Evolutionary conservation across 23 tunicate species (phyloP).

Genomic region (Ciona savignyi): DNA sequence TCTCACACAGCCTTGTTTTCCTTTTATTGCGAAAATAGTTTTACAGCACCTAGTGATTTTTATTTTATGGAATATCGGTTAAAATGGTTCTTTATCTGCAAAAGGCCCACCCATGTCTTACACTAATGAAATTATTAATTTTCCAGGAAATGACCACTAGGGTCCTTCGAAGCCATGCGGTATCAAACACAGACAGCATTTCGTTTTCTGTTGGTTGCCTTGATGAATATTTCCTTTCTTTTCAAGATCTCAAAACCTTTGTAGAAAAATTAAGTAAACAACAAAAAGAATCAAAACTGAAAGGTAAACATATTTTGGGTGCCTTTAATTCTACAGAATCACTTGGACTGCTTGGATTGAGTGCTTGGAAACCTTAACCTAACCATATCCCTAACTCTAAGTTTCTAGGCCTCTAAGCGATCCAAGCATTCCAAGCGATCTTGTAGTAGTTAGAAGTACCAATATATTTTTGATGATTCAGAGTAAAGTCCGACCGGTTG

Average conservation of each 20-base stretch:
- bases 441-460: too few relatives aligned
- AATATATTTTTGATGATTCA: too few relatives aligned
- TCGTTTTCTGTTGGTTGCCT: background rate
- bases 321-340: background rate
- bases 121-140: background rate
- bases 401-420: too few relatives aligned
- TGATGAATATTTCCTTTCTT: background rate
- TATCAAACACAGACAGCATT: background rate
- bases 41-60: too few relatives aligned
- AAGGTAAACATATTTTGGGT: background rate
- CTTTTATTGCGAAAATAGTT: too few relatives aligned
- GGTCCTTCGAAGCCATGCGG: background rate
- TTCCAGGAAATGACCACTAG: background rate
- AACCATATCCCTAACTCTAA: too few relatives aligned
- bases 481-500: too few relatives aligned
- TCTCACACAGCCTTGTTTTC: too few relatives aligned
- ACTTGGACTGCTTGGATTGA: background rate
- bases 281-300: background rate
- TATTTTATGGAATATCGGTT: too few relatives aligned
- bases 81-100: too few relatives aligned
- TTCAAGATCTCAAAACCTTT: background rate
- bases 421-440: too few relatives aligned
- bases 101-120: background rate
- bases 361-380: too few relatives aligned
- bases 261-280: background rate